phyloP scores from a whole-genome alignment of 2,888 invertebrate species.

The Parnassius mnemosyne region DNA sequence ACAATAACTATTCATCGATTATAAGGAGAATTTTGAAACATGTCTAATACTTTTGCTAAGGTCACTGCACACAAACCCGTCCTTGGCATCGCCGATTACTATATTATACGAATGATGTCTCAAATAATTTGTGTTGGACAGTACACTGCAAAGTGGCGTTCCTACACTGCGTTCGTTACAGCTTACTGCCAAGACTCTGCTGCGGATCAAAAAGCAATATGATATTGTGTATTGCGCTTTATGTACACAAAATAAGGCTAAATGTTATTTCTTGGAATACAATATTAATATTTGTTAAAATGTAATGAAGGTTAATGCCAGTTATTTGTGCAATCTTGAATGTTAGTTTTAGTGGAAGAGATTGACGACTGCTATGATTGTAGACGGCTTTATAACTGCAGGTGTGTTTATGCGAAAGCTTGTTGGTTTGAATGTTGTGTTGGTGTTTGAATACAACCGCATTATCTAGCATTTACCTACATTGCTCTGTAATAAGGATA shows the following conservation, averaged over 20 bases:
- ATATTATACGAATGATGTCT: slow-evolving; percentile 21
- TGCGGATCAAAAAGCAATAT: background rate
- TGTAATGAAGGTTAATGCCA: slow-evolving; percentile 26
- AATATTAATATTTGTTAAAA: slow-evolving; percentile 12
- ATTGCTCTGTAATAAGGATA: slow-evolving; percentile 22
- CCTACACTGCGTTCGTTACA: slow-evolving; percentile 1
- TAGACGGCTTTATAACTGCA: slow-evolving; percentile 6
- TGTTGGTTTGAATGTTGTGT: slow-evolving; percentile 13
- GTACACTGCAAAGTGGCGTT: slow-evolving; percentile 7
- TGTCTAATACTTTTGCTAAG: slow-evolving; percentile 4
- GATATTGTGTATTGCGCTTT: slow-evolving; percentile 5
- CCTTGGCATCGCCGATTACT: slow-evolving; percentile 21
- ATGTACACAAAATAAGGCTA: background rate
- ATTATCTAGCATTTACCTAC: slow-evolving; percentile 22
- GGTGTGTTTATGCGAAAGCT: slow-evolving; percentile 17
- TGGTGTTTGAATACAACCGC: slow-evolving; percentile 16
- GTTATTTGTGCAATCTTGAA: slow-evolving; percentile 28
- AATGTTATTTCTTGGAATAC: background rate
- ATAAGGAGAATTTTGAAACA: too few relatives aligned
- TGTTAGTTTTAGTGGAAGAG: slow-evolving; percentile 27
- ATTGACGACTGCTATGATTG: slow-evolving; percentile 20
- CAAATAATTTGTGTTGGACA: slow-evolving; percentile 20
- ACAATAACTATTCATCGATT: too few relatives aligned
- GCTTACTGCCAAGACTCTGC: background rate
- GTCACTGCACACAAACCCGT: slow-evolving; percentile 7